Base-by-base conservation (phyloP, 2,797 vertebrate species). In the Sebastiscus albofasciatus region DNA sequence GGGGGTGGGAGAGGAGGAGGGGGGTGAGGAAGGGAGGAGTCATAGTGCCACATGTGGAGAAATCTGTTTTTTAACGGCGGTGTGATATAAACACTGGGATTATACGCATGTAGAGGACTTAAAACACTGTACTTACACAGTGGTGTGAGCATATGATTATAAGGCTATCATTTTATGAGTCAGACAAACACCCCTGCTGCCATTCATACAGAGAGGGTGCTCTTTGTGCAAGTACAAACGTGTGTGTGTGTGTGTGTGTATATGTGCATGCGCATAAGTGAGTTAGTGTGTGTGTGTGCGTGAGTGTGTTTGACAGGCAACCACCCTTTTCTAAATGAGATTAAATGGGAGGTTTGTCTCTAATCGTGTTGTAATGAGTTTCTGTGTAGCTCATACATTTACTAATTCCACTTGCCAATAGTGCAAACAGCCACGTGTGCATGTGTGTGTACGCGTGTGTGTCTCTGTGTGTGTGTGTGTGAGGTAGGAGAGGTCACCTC, bases 291-390 rank as follows among this genome's bases (percentile, higher is more conserved):
- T 86, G 85, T 75, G 85, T 76, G 18, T 80, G 81, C 33, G 85
- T 70, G 90, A 85, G 90, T 82, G 89, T 82, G 91, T 93, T 89
- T 94, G 94, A 95, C 93, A 94, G 90, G 85, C 92, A 92, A 90
- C 93, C 93, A 93, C 90, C 92, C 87, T 85, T 90, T 92, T 93
- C 89, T 94, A 95, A 95, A 94, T 94, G 91, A 94, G 94, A 94
- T 94, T 94, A 94, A 94, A 95, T 93, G 90, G 93, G 93, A 94
- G 94, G 93, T 95, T 95, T 94, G 94, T 93, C 90, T 95, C 94
- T 95, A 95, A 96, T 95, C 93, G 84, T 90, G 88, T 94, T 95
- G 94, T 96, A 96, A 96, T 96, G 94, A 95, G 94, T 94, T 95
- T 94, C 92, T 92, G 93, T 95, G 92, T 95, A 94, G 94, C 94